Conservation (phyloP, 2,113 vertebrate genomes). For the Lophius piscatorius region DNA sequence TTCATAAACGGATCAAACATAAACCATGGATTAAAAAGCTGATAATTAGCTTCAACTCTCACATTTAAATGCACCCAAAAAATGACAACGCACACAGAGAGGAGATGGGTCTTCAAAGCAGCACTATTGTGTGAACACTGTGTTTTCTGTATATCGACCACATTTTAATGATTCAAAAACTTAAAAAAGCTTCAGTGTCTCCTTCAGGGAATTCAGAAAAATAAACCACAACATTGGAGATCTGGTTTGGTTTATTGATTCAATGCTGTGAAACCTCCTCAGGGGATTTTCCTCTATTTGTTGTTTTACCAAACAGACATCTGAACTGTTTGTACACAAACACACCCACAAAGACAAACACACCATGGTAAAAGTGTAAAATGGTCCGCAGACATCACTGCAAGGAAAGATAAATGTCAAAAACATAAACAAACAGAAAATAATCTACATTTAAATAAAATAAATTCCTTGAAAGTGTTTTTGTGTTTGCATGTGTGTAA, state of each 20-base stretch:
- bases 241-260: constrained; percentile 2
- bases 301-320: constrained; percentile 15
- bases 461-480: constrained; percentile 12
- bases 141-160: too few relatives aligned
- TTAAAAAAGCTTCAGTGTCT: background rate
- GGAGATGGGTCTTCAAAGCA: too few relatives aligned
- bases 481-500: background rate
- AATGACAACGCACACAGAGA: too few relatives aligned
- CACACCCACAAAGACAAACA: constrained; percentile 7
- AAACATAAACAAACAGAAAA: constrained; percentile 31
- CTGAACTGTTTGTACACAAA: constrained; percentile 17
- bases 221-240: constrained; percentile 2
- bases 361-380: constrained; percentile 16
- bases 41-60: too few relatives aligned
- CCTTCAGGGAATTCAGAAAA: background rate
- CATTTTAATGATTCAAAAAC: too few relatives aligned
- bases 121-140: too few relatives aligned
- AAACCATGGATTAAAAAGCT: too few relatives aligned
- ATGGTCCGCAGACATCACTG: constrained; percentile 27
- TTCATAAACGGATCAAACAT: too few relatives aligned
- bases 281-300: constrained; percentile 8
- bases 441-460: constrained; percentile 37
- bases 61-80: too few relatives aligned
- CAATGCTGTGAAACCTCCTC: constrained; percentile 6
- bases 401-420: constrained; percentile 16